Evolutionary conservation across 2,888 invertebrate species (phyloP), one percentile per base, ranked within the genome.

Genomic region (Cephalotes varians): DNA sequence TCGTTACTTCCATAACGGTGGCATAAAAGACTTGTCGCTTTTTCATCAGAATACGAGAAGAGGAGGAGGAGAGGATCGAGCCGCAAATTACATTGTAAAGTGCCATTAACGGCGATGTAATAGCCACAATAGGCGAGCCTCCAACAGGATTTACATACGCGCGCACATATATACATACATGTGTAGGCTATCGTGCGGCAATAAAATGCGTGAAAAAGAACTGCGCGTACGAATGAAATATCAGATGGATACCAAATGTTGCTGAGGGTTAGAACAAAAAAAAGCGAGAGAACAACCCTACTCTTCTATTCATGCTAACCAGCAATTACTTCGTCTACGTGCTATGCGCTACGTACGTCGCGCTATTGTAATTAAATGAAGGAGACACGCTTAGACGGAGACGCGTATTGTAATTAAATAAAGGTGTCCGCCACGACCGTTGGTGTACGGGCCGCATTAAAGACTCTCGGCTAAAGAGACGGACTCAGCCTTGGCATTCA

Each of bases 321-420:
- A 92, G 92, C 92, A 93, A 93, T 93, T 93, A 93, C 91, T 86
- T 88, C 87, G 92, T 92, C 93, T 91, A 92, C 86, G 86, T 82
- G 87, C 88, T 89, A 86, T 86, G 87, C 89, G 85, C 87, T 49
- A 34, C 73, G 18, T 73, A 85, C 85, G 84, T 83, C 82, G 84
- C 91, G 82, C 91, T 91, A 92, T 93, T 92, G 92, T 93, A 92
- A 93, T 93, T 93, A 93, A 92, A 92, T 92, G 92, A 93, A 92
- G 88, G 92, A 88, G 88, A 81, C 85, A 85, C 64, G 83, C 80
- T 77, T 69, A 71, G 82, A 79, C 84, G 84, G 77, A 65, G 81
- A 40, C 64, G 54, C 54, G 82, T 83, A 83, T 77, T 71, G 56
- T 77, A 77, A 77, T 77, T 77, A 77, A 77, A 77, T 71, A 56